Evolutionary conservation across 2,888 invertebrate genomes (phyloP).

Genomic region (Sicus ferrugineus): DNA sequence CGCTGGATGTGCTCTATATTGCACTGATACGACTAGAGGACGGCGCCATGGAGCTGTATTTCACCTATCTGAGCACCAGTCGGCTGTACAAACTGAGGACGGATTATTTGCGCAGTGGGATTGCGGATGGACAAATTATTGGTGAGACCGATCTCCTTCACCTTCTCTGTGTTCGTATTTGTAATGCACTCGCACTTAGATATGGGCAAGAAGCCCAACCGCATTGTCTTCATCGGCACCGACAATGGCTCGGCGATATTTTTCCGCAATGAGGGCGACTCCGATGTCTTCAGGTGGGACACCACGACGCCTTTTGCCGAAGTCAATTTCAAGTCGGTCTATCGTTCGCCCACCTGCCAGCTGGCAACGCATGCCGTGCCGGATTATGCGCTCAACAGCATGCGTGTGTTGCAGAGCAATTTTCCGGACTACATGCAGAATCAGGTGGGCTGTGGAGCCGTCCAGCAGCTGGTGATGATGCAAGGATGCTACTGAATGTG

Average conservation of each 20-base stretch:
- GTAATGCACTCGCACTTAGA: constrained; percentile 54
- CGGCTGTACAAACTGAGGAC: constrained; percentile 73
- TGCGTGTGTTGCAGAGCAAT: constrained; percentile 71
- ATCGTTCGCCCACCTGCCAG: constrained; percentile 66
- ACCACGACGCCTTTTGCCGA: constrained; percentile 63
- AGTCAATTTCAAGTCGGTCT: constrained; percentile 67
- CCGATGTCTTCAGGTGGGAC: constrained; percentile 71
- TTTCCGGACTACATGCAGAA: constrained; percentile 72
- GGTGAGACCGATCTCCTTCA: constrained; percentile 59
- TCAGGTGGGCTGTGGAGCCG: constrained; percentile 70
- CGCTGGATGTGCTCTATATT: constrained; percentile 73
- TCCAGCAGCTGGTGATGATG: constrained; percentile 66
- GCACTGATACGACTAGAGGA: constrained; percentile 70
- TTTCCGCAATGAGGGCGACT: constrained; percentile 70
- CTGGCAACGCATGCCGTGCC: constrained; percentile 70
- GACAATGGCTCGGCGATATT: constrained; percentile 70
- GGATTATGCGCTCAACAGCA: constrained; percentile 68
- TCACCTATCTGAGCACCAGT: constrained; percentile 72
- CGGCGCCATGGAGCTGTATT: constrained; percentile 69
- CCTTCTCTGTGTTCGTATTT: no score
- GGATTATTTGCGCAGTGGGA: constrained; percentile 69
- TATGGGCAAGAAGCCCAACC: constrained; percentile 69
- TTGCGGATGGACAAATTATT: constrained; percentile 66
- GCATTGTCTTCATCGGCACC: constrained; percentile 71
- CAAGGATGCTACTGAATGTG: constrained; percentile 61